Base-by-base conservation (phyloP, 2,113 vertebrate genomes). In the Ochotona curzoniae region DNA sequence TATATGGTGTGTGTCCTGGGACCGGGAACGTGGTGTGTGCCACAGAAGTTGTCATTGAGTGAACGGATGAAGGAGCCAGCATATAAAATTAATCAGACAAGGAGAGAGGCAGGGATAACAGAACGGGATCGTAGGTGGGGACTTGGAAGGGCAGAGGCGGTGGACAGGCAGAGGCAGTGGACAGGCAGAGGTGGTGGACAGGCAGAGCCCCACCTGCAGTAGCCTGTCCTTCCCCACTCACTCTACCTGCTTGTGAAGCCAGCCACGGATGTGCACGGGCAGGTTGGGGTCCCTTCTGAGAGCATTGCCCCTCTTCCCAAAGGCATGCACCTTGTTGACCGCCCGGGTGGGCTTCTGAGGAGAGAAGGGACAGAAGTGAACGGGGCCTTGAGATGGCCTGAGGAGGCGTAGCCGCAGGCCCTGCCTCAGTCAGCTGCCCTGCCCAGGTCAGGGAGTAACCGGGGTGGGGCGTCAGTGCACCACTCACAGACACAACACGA, bases 161-260 rank as follows among this genome's bases (percentile, higher is more conserved):
- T 10, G 2, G 25, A 64, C 32, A 83, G 64, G 64, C 63, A 6
- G 8, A 38, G 54, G 0, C n/a, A n/a, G n/a, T n/a, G n/a, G n/a
- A n/a, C n/a, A n/a, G 47, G 83, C 61, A 91, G 30, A 66, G 73
- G 30, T 0, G n/a, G 38, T 10, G 2, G 25, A 64, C 32, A 83
- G 64, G 64, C 63, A 6, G 8, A 38, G 54, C 28, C 30, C 66
- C 67, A 71, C 76, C 54, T 63, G 26, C 2, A 32, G 44, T 3
- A 9, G 14, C 47, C 7, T 51, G 17, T 44, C 61, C 35, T 5
- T 32, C 61, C 44, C 61, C 0, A 2, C 25, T 8, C 5, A 1
- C 14, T 10, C 38, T 96, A 99, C 99, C 97, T 99, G 98, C 96
- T 99, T 99, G 95, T 98, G 98, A n/a, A 99, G 98, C 99, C 99